Conservation (phyloP, 2,888 invertebrate genomes). For the Gasteruption jaculator region DNA sequence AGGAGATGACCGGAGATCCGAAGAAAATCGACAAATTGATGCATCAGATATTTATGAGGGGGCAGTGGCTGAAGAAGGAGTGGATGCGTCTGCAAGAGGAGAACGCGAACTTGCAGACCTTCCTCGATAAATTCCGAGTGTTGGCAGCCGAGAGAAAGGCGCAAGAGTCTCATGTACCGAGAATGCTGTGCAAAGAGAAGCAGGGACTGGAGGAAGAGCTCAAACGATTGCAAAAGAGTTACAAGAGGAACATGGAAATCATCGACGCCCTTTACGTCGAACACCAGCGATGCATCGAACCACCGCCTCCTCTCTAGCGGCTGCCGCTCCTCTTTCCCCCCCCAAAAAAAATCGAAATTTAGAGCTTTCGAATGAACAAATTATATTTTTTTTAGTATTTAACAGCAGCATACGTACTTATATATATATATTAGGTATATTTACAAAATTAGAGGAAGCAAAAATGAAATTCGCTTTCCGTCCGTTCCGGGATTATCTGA, state of each 20-base stretch:
- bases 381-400: too few species aligned
- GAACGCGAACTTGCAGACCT: constrained; percentile 24
- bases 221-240: constrained; percentile 16
- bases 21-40: constrained; percentile 22
- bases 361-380: too few species aligned
- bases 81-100: constrained; percentile 26
- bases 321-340: too few species aligned
- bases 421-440: too few species aligned
- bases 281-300: constrained; percentile 25
- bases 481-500: too few species aligned
- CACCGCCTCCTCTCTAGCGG: too few species aligned
- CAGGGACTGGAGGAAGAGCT: constrained; percentile 24
- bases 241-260: constrained; percentile 26
- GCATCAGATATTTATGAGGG: constrained; percentile 28
- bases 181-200: constrained; percentile 26
- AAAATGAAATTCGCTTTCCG: too few species aligned
- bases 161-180: constrained; percentile 26
- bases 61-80: constrained; percentile 30
- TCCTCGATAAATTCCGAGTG: constrained; percentile 24
- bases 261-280: constrained; percentile 28
- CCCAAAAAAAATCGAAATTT: too few species aligned
- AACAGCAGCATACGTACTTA: too few species aligned
- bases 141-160: constrained; percentile 25
- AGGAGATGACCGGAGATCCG: constrained; percentile 11
- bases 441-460: too few species aligned